Percentiles rank a stretch among this genome's conserved stretches.
Evolutionary conservation across 2,113 vertebrate genomes (phyloP).

Genomic region (Chaenocephalus aceratus): DNA sequence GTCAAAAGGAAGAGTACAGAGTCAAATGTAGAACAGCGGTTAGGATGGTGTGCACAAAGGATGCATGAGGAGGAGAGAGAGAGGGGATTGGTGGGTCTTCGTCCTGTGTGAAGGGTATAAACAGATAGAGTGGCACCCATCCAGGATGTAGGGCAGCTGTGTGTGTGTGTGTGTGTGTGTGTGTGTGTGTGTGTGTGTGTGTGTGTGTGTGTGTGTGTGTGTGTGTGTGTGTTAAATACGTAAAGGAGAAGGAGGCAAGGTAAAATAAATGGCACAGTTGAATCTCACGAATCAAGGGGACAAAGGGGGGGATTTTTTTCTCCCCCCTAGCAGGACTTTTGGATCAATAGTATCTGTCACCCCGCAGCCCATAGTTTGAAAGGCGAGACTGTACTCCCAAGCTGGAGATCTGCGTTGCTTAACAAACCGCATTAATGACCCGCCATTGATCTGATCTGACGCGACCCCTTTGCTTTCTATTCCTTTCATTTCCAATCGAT

Average conservation of each 20-base stretch:
- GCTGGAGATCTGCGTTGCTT: slow-evolving; percentile 83
- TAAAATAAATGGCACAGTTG: slow-evolving; percentile 73
- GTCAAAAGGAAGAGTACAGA: slow-evolving; percentile 73
- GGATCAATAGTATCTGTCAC: slow-evolving; percentile 85
- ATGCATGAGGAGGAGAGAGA: slow-evolving; percentile 60
- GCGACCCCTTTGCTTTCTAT: slow-evolving; percentile 78
- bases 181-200: slow-evolving; percentile 36
- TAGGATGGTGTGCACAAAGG: slow-evolving; percentile 68
- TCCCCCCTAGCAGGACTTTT: slow-evolving; percentile 46
- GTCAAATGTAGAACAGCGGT: slow-evolving; percentile 73
- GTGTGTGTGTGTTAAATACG: slow-evolving; percentile 38
- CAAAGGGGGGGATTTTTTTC: slow-evolving; percentile 70
- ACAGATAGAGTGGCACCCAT: slow-evolving; percentile 37
- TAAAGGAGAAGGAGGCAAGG: slow-evolving; percentile 51
- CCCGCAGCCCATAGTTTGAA: slow-evolving; percentile 77
- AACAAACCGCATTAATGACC: slow-evolving; percentile 85
- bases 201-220: slow-evolving; percentile 38
- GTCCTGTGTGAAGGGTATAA: slow-evolving; percentile 28
- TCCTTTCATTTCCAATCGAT: slow-evolving; percentile 86
- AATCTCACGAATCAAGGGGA: slow-evolving; percentile 70
- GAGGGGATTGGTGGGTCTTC: slow-evolving; percentile 40
- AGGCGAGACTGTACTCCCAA: slow-evolving; percentile 82
- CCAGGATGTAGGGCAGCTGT: slow-evolving; percentile 59
- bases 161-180: slow-evolving; percentile 37
- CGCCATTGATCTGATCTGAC: slow-evolving; percentile 81